A percentile compares a stretch with the other conserved stretches of the same genome.
These are phyloP conservation scores for Oppia nitens DNA, from an alignment of 1,140 invertebrate genomes.

Conservation along the genomic window DNA sequence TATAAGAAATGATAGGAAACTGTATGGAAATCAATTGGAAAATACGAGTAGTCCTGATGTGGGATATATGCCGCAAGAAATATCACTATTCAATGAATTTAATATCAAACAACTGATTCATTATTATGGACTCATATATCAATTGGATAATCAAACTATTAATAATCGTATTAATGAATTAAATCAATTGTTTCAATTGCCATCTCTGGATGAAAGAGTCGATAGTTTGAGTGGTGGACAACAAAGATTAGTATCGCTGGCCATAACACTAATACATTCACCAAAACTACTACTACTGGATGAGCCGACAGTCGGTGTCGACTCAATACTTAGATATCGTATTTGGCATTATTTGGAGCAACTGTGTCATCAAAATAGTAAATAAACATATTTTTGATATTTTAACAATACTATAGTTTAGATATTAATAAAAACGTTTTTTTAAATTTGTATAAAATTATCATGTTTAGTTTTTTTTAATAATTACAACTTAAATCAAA, in stretches of 20 bases:
- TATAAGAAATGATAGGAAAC: not conserved
- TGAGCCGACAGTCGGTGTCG: too few species aligned
- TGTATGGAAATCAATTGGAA: constrained; percentile 47
- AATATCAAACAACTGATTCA: constrained; percentile 83
- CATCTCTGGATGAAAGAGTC: not conserved
- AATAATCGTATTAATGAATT: constrained; percentile 60
- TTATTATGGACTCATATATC: constrained; percentile 90
- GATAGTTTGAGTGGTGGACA: constrained; percentile 47
- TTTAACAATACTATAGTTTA: too few species aligned
- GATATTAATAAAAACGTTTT: too few species aligned
- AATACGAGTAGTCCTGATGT: constrained; percentile 68
- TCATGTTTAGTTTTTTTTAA: too few species aligned
- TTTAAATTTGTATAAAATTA: too few species aligned
- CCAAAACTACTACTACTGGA: too few species aligned
- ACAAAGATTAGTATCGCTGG: too few species aligned
- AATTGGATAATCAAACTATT: constrained; percentile 40
- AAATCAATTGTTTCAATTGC: constrained; percentile 15
- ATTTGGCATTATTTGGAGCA: constrained; percentile 74
- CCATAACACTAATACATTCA: too few species aligned
- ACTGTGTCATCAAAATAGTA: constrained; percentile 4
- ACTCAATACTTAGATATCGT: constrained; percentile 65
- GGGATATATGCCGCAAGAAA: constrained; percentile 70
- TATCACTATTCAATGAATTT: constrained; percentile 81
- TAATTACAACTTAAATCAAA: too few species aligned
- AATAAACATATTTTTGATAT: too few species aligned